Evolutionary conservation across 2,797 vertebrate genomes (phyloP), one percentile per base, ranked within the genome.

Genomic region (Natrix natrix): DNA sequence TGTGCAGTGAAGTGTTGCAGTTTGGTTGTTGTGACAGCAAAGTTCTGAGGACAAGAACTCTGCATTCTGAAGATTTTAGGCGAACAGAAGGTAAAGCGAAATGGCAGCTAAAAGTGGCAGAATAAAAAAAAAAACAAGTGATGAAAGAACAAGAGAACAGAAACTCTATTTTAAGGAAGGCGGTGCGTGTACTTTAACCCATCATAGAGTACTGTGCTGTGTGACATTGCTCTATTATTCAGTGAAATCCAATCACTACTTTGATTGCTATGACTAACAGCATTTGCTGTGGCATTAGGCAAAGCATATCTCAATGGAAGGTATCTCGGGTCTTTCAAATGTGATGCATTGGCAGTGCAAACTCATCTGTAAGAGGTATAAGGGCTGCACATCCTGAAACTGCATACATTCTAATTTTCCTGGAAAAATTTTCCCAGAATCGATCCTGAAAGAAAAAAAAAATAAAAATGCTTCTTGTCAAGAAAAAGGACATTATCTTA

Each of bases 141-240:
- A 17, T 56, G 52, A 63, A 56, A 86, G 59, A 90, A 86, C 87
- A 90, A 86, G 74, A 83, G 56, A 89, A 92, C 32, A n/a, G 55
- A 86, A 55, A 86, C 28, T 88, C 92, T 92, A 90, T 90, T 92
- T 92, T 92, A 63, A 86, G 59, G 55, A 48, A 78, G 59, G 22
- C 20, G 52, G 43, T 52, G 11, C 60, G 24, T 28, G 55, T 66
- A 59, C 57, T 92, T 86, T 63, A 90, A 61, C 92, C 60, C 74
- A 13, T 61, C 83, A 10, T 11, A 55, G 59, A 90, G 59, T 60
- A 86, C 48, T 83, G 22, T 61, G 56, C 87, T 54, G 5, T 52
- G n/a, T 92, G 88, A 86, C 92, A 86, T 56, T 92, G 92, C 74
- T 90, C 48, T 86, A n/a, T 90, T 86, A 86, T 66, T 66, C 88